These are phyloP conservation scores for Prolemur simus DNA, from an alignment of 2,113 vertebrate genomes.

Conservation along the genomic window DNA sequence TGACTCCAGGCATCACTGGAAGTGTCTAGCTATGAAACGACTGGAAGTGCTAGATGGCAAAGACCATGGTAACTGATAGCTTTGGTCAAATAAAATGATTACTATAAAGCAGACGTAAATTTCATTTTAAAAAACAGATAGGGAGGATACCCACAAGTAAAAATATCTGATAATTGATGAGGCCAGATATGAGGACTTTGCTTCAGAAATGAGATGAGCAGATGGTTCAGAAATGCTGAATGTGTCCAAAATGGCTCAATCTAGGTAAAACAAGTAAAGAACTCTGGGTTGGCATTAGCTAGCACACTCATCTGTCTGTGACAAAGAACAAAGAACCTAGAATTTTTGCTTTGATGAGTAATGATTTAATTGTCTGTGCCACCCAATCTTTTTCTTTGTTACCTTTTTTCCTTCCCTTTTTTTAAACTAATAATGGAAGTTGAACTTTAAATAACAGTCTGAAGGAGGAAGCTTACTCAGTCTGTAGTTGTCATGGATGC, in stretches of 20 bases:
- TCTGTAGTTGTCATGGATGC: slow-evolving; percentile 69
- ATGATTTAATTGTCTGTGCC: slow-evolving; percentile 17
- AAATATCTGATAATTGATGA: fast-evolving
- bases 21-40: background rate
- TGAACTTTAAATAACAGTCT: slow-evolving; percentile 81
- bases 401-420: slow-evolving; percentile 26
- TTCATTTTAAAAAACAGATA: background rate
- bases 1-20: background rate
- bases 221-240: background rate
- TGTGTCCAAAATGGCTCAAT: background rate
- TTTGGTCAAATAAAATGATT: background rate
- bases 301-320: background rate
- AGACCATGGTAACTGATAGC: background rate
- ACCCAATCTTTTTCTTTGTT: slow-evolving; percentile 61
- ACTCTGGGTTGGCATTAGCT: background rate
- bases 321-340: background rate
- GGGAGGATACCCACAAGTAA: background rate
- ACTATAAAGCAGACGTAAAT: background rate
- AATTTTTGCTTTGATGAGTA: slow-evolving; percentile 55
- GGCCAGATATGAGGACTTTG: too few relatives aligned
- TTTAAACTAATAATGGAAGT: slow-evolving; percentile 74
- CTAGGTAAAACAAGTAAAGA: background rate
- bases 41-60: too few relatives aligned
- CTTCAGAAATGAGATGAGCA: background rate
- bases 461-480: slow-evolving; percentile 74